Conservation (phyloP, 2,113 vertebrate species). For the Stigmatopora nigra region DNA sequence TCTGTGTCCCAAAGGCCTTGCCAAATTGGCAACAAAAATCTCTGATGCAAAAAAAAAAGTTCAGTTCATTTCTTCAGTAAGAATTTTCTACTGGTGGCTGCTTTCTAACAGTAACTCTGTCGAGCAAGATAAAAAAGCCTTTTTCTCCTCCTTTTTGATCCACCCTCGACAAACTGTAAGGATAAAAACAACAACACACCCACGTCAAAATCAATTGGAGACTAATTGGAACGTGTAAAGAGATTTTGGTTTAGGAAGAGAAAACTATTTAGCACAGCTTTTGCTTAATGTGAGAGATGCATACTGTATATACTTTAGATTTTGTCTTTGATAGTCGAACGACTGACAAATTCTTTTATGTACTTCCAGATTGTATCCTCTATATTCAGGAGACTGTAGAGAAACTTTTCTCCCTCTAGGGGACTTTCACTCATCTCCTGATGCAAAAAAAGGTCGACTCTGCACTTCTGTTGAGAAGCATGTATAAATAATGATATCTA, state of each 20-base stretch:
- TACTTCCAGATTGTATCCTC: constrained; percentile 39
- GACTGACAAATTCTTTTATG: constrained; percentile 36
- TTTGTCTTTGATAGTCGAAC: constrained; percentile 42
- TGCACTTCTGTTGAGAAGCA: constrained; percentile 41
- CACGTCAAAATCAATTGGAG: constrained; percentile 52
- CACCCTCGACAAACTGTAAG: constrained; percentile 38
- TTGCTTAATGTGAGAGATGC: constrained; percentile 33
- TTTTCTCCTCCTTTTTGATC: constrained; percentile 21
- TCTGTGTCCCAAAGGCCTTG: constrained; percentile 54
- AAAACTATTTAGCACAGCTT: constrained; percentile 35
- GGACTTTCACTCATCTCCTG: constrained; percentile 55
- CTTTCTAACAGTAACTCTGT: constrained; percentile 50
- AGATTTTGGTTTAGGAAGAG: constrained; percentile 21
- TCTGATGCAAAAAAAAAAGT: constrained; percentile 27
- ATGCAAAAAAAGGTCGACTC: constrained; percentile 44
- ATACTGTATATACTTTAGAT: constrained; percentile 35
- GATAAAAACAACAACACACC: constrained; percentile 48
- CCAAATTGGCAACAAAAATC: constrained; percentile 61
- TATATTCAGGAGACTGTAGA: constrained; percentile 12
- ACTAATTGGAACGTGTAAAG: constrained; percentile 26
- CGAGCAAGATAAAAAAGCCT: constrained; percentile 49
- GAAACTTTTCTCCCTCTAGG: constrained; percentile 21
- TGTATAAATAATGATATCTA: constrained; percentile 61
- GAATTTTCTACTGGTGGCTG: constrained; percentile 44
- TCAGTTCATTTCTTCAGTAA: constrained; percentile 51